Percentiles rank a stretch among this genome's conserved stretches.
Conservation (phyloP, 2,113 vertebrate genomes). For the Podocnemis expansa region DNA sequence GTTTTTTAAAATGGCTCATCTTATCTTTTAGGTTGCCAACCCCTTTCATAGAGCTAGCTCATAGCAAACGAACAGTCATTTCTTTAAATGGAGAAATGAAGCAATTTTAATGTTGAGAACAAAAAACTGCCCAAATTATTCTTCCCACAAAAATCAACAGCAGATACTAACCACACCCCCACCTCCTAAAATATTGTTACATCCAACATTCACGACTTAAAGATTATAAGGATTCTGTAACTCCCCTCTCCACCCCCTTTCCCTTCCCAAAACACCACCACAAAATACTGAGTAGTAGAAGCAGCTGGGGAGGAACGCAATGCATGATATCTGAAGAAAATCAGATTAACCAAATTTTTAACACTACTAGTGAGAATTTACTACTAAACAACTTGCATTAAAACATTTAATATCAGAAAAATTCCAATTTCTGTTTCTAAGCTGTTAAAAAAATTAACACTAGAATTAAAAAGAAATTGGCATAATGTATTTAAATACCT, state of each 20-base stretch:
- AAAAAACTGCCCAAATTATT: background rate
- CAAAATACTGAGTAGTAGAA: background rate
- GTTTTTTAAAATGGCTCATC: too few relatives aligned
- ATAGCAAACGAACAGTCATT: background rate
- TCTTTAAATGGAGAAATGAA: background rate
- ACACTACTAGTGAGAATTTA: background rate
- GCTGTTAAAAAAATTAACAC: background rate
- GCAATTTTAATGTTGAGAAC: background rate
- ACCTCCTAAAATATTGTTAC: background rate
- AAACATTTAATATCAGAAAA: background rate
- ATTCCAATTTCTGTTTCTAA: background rate
- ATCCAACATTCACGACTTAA: conserved; percentile 74
- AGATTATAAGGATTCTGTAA: background rate
- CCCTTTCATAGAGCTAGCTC: background rate
- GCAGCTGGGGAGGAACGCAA: background rate
- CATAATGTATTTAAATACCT: background rate
- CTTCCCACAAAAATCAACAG: conserved; percentile 63
- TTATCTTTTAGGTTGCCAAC: too few relatives aligned
- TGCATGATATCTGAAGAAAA: background rate
- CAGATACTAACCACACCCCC: conserved; percentile 58
- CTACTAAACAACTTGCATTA: background rate
- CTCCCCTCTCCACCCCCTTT: too few relatives aligned
- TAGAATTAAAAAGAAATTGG: background rate
- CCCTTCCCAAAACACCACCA: background rate
- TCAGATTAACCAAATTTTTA: background rate